Base-by-base conservation (phyloP, 2,797 vertebrate genomes). In the Tinamus major region DNA sequence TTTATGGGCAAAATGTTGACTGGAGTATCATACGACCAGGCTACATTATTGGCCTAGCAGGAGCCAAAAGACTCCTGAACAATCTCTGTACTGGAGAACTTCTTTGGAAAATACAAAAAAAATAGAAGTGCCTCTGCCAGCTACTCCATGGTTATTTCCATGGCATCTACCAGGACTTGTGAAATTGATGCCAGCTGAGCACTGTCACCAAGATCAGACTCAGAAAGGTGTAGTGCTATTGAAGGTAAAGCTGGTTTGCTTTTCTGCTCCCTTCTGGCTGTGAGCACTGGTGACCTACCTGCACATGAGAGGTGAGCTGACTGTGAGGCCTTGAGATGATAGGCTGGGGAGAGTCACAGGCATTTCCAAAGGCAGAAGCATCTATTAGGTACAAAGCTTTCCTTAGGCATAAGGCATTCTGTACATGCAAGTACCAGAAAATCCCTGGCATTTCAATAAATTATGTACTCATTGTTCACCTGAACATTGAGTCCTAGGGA, bases 381-480 rank as follows among this genome's bases (percentile, higher is more conserved):
- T 79, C 72, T 20, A 37, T 11, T 24, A 15, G 67, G 39, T 16
- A 76, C 41, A 24, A 41, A 92, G n/a, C 15, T 68, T 76, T 87
- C 65, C 0, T 0, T 37, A 17, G 91, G 79, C 51, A 76, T 87
- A 76, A 81, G 76, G 12, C 69, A 91, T 18, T 15, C 62, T 65
- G 59, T 31, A 78, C 19, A 0, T 17, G 24, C 1, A 51, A 79
- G 7, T 65, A 46, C 67, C 87, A 89, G 79, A 72, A 94, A 91
- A 51, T 67, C 18, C 37, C 29, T 65, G 74, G 65, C 67, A 76
- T 89, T 69, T 84, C 63, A 58, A 61, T 41, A 69, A 91, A 86
- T 92, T 79, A 78, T 84, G 42, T 68, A 56, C 29, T 69, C 49
- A 72, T 89, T 93, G 74, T 91, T 91, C 55, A 26, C 67, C 59